Base-by-base conservation (phyloP, 30 jellyfish, hydroid and myxozoan genomes). In the Sanderia malayensis region DNA sequence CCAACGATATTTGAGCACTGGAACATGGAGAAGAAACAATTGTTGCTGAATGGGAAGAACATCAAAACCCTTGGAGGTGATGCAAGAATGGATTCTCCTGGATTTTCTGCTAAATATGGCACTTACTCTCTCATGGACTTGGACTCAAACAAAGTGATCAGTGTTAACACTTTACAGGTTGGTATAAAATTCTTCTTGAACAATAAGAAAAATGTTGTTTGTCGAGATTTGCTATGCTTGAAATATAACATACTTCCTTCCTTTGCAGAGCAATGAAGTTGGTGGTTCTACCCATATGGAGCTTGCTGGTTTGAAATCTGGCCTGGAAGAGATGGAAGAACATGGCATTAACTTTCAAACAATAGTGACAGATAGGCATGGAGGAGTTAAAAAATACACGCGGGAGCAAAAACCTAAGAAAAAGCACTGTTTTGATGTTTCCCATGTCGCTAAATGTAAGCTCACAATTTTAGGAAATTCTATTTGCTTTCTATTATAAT, bases 31-130 rank as follows among this genome's bases (percentile, higher is more conserved):
- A 25, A 34, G 31, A 23, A 33, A 21, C 44, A 33, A 13, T 45
- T 67, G 18, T 27, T 67, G 64, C 30, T 23, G n/a, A 23, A 31
- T 64, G 25, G 62, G 37, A 37, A 29, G 57, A 64, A 58, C 18
- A 67, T 67, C 20, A 32, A 27, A 70, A 37, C 46, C 21, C 46
- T 70, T 33, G 82, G 79, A 31, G 80, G 87, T 44, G 87, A 75
- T 75, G 80, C 62, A 25, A 31, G 85, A 26, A 22, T 55, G 49
- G 85, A 73, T 58, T 26, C 73, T 20, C 69, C 70, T 9, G 85
- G 85, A 4, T 45, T 21, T 41, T 33, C 70, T 75, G 79, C 87
- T 19, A 75, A 75, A 61, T 75, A 75, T 61, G 87, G 80, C 18
- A 34, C 80, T 20, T 75, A 75, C 31, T 31, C 87, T 32, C 23